phyloP scores from a whole-genome alignment of 2,888 invertebrate genomes.

The Agonopterix subpropinquella region DNA sequence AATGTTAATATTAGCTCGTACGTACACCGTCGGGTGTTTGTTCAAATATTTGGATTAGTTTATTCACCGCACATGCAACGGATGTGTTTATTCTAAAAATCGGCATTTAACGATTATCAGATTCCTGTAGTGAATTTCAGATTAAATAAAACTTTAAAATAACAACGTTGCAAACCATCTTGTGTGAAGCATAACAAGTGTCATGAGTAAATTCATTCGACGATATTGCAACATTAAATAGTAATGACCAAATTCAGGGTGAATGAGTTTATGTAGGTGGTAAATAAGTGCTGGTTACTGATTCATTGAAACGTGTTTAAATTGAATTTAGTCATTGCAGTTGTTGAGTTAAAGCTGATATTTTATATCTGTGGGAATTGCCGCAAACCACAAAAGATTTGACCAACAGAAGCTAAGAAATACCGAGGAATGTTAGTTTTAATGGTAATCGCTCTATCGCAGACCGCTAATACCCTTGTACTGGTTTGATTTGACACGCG shows the following conservation, averaged over 20 bases:
- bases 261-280: not conserved
- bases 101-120: conserved; percentile 28
- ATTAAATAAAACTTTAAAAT: no score
- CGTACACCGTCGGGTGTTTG: no score
- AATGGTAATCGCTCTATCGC: not conserved
- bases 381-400: no score
- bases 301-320: not conserved
- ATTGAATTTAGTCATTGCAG: conserved; percentile 10
- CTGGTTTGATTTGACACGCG: conserved; percentile 27
- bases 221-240: not conserved
- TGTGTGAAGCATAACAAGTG: no score
- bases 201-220: not conserved
- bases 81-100: conserved; percentile 21
- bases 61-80: not conserved
- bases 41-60: not conserved
- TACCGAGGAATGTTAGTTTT: not conserved
- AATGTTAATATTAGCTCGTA: no score
- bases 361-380: not conserved
- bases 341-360: conserved; percentile 1
- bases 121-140: conserved; percentile 18
- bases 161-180: no score
- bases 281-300: not conserved
- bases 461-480: not conserved
- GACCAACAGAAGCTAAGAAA: not conserved
- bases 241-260: not conserved